Evolutionary conservation across 2,888 invertebrate genomes (phyloP).

Genomic region (Ormyrus pomaceus): DNA sequence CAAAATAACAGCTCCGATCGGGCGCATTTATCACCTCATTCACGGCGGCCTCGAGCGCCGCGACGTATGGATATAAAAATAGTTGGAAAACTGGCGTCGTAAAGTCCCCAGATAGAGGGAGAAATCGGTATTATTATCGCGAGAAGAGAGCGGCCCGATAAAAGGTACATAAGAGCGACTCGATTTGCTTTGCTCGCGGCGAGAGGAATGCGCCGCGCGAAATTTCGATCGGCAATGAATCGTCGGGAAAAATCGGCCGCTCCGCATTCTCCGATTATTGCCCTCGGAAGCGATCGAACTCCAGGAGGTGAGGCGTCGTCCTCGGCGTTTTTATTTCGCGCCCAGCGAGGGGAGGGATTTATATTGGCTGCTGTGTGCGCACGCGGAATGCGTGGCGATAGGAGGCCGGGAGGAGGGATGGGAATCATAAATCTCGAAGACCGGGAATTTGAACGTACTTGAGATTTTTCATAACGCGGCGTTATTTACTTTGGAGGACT

Average conservation of each 20-base stretch:
- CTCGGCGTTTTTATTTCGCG: slow-evolving; percentile 30
- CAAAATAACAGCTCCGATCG: too few relatives aligned
- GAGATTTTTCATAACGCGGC: slow-evolving; percentile 23
- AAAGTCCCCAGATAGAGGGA: neutral
- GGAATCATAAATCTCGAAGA: slow-evolving; percentile 24
- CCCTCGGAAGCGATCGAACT: neutral
- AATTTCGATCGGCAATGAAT: slow-evolving; percentile 46
- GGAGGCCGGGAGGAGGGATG: neutral
- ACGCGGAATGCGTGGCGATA: neutral
- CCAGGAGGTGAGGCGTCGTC: neutral
- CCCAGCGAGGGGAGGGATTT: slow-evolving; percentile 12
- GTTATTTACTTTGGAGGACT: slow-evolving; percentile 22
- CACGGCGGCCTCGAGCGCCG: too few relatives aligned
- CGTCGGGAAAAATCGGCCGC: slow-evolving; percentile 38
- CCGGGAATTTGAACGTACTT: slow-evolving; percentile 3
- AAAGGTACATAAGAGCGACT: neutral
- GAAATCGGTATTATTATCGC: slow-evolving; percentile 51
- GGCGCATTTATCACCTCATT: too few relatives aligned
- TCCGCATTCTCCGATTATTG: slow-evolving; percentile 28
- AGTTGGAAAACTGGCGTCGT: too few relatives aligned
- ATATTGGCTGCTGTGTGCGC: slow-evolving; percentile 20
- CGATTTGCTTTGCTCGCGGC: slow-evolving; percentile 4
- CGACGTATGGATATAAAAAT: too few relatives aligned
- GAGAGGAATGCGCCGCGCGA: slow-evolving; percentile 5
- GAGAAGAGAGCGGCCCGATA: too few relatives aligned